Evolutionary conservation across 2,113 vertebrate genomes (phyloP).

Genomic region (Vicugna pacos): DNA sequence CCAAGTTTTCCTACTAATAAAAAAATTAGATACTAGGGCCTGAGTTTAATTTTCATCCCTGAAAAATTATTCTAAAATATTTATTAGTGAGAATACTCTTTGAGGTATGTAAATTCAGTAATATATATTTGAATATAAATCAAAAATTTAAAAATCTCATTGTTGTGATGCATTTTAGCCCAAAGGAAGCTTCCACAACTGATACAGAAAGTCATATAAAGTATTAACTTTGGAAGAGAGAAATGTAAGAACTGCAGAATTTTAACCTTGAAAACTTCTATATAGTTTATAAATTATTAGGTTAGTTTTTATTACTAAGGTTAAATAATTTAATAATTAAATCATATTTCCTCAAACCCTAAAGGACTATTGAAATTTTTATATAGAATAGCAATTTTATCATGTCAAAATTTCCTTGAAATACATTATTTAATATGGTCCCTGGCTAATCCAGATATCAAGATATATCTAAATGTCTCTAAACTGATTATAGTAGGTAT

Average conservation of each 20-base stretch:
- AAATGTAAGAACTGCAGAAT: background rate
- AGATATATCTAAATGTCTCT: background rate
- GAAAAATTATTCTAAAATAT: constrained; percentile 23
- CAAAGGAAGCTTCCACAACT: background rate
- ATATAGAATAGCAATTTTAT: background rate
- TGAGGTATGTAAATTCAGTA: constrained; percentile 25
- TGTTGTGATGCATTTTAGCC: constrained; percentile 10
- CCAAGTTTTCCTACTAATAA: constrained; percentile 28
- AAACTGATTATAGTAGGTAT: background rate
- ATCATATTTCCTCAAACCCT: background rate
- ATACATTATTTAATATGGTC: background rate
- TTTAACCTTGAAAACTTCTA: constrained; percentile 42
- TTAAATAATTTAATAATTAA: constrained; percentile 38
- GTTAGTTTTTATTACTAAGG: background rate
- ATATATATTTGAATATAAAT: constrained; percentile 37
- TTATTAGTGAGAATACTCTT: constrained; percentile 13
- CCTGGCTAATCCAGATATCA: background rate
- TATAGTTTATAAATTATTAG: constrained; percentile 26
- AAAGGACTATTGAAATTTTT: constrained; percentile 24
- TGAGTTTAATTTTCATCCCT: background rate
- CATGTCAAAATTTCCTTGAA: background rate
- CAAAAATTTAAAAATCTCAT: background rate
- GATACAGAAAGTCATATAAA: constrained; percentile 41
- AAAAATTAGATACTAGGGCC: background rate
- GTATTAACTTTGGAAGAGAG: background rate